These are phyloP conservation scores for Apodemus agrarius DNA, from an alignment of 2,797 vertebrate species.

Conservation along the genomic window DNA sequence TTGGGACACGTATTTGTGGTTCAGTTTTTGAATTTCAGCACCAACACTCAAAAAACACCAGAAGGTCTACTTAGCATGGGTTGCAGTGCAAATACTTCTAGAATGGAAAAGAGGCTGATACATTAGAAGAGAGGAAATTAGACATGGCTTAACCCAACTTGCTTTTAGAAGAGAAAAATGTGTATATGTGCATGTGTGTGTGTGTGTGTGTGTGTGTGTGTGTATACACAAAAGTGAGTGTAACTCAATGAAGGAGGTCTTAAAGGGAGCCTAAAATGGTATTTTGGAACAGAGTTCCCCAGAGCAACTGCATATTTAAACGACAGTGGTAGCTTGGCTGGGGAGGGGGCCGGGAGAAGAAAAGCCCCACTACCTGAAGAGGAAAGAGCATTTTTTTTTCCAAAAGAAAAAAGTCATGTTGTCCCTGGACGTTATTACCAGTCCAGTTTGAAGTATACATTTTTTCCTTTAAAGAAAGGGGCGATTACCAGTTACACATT, in stretches of 20 bases:
- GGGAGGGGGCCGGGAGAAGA: not conserved
- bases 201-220: slow-evolving; percentile 43
- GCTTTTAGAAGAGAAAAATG: slow-evolving; percentile 44
- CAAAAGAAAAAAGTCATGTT: slow-evolving; percentile 82
- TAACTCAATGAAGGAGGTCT: slow-evolving; percentile 61
- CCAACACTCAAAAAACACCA: slow-evolving; percentile 47
- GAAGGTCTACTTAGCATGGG: not conserved
- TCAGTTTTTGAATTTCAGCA: slow-evolving; percentile 34
- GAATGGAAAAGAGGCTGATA: slow-evolving; percentile 35
- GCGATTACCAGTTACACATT: slow-evolving; percentile 89
- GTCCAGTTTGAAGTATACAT: slow-evolving; percentile 84
- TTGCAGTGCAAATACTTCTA: slow-evolving; percentile 29
- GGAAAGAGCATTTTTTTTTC: slow-evolving; percentile 75
- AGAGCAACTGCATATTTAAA: slow-evolving; percentile 73
- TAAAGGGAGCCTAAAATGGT: slow-evolving; percentile 67
- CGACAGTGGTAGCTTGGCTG: slow-evolving; percentile 71
- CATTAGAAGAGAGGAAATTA: slow-evolving; percentile 57
- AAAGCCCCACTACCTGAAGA: slow-evolving; percentile 67
- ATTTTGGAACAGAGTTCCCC: slow-evolving; percentile 72
- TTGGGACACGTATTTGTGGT: not conserved
- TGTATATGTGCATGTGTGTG: slow-evolving; percentile 12
- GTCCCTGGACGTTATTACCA: slow-evolving; percentile 85
- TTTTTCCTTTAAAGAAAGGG: slow-evolving; percentile 86
- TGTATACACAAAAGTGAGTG: slow-evolving; percentile 55
- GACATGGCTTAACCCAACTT: slow-evolving; percentile 16